Base-by-base conservation (phyloP, 2,113 vertebrate species). In the Xiphophorus couchianus region DNA sequence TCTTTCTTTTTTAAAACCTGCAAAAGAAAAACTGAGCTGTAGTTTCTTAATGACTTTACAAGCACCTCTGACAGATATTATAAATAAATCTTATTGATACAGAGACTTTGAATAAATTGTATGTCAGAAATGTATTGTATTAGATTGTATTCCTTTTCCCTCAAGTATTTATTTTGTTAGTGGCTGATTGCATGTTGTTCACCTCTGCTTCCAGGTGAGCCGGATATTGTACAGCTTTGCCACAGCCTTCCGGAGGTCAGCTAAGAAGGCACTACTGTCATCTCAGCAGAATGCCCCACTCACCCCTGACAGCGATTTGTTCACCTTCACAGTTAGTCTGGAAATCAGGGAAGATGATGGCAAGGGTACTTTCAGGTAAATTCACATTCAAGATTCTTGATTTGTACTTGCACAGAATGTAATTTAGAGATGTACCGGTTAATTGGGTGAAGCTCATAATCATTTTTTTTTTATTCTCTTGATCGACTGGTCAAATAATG, bases 321-420 rank as follows among this genome's bases (percentile, higher is more conserved):
- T 99, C 93, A 98, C 96, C 79, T 99, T 99, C 89, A 98, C 97
- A 0, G 97, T 99, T 78, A 98, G 98, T 66, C 94, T 98, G 93
- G 98, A 99, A 90, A 98, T 99, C 92, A 99, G 94, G 86, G 98
- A 99, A 92, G 98, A 99, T 86, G 98, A 99, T 75, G 98, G 98
- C 68, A 99, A 99, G 91, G 98, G 98, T 29, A 97, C 97, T 75
- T 99, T 97, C 95, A 99, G 98, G 98, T 99, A 78, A 78, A 70
- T n/a, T 54, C 12, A n/a, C 37, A 25, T 65, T 64, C 42, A 70
- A 2, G 11, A 19, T 48, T 71, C 12, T 1, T 44, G 4, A n/a
- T 30, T 78, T 60, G 42, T 0, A 39, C 9, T 72, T 17, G 75
- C 51, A 10, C 25, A 58, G 22, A n/a, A 8, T 58, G 25, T 58